Evolutionary conservation across 2,888 invertebrate species (phyloP).

Genomic region (Eupithecia tripunctaria): DNA sequence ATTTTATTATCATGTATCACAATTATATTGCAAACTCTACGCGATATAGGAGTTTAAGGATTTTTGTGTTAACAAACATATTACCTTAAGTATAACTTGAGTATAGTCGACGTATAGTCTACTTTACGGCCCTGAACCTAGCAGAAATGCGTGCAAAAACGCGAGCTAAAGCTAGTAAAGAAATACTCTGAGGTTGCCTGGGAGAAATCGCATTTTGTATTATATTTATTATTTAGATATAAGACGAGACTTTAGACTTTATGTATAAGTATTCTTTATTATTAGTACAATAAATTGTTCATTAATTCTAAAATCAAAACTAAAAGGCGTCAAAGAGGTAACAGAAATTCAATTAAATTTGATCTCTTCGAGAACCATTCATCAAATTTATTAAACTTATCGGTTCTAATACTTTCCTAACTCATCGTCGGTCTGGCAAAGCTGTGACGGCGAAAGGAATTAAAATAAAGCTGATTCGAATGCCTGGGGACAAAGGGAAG

Average conservation of each 20-base stretch:
- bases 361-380: background rate
- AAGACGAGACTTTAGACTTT: too few species aligned
- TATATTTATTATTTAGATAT: too few species aligned
- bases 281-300: too few species aligned
- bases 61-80: background rate
- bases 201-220: too few species aligned
- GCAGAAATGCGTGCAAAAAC: background rate
- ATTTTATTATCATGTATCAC: background rate
- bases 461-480: constrained; percentile 62
- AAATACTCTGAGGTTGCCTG: background rate
- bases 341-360: background rate
- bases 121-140: background rate
- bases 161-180: background rate
- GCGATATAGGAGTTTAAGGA: background rate
- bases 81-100: background rate
- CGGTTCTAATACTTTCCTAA: constrained; percentile 28
- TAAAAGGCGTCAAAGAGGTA: background rate
- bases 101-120: background rate
- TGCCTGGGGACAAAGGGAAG: constrained; percentile 54
- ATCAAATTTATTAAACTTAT: background rate
- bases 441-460: constrained; percentile 64
- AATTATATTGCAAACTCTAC: background rate
- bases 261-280: too few species aligned
- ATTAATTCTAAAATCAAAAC: too few species aligned
- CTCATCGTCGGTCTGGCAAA: constrained; percentile 45